phyloP scores from a whole-genome alignment of 2,888 invertebrate genomes.

The Euzophera pinguis region DNA sequence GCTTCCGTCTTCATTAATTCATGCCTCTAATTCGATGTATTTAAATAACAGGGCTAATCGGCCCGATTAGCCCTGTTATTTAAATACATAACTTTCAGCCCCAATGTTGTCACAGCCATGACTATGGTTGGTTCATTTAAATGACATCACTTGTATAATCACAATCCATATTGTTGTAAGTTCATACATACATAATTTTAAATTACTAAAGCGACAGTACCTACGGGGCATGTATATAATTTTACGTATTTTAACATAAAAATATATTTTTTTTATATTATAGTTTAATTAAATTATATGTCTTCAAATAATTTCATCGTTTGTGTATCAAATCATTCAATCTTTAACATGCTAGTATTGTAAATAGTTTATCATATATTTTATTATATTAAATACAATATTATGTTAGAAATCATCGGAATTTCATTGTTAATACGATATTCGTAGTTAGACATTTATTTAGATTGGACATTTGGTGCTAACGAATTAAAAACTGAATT shows the following conservation, averaged over 20 bases:
- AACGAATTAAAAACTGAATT: slow-evolving; percentile 50
- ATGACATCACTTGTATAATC: slow-evolving; percentile 7
- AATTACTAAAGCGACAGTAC: background rate
- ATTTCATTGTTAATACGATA: slow-evolving; percentile 29
- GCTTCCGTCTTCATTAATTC: no score
- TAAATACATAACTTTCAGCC: no score
- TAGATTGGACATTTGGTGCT: slow-evolving; percentile 73
- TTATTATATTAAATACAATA: slow-evolving; percentile 13
- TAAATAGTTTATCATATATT: slow-evolving; percentile 18
- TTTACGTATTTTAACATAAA: background rate
- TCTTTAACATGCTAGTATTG: slow-evolving; percentile 17
- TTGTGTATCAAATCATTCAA: background rate
- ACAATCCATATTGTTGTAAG: background rate
- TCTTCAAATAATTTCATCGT: background rate
- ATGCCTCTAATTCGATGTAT: background rate
- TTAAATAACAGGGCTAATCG: background rate
- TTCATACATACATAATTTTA: background rate
- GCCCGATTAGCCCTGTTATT: background rate
- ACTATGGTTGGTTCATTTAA: background rate
- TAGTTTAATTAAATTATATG: background rate
- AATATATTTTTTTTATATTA: background rate
- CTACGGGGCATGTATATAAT: background rate
- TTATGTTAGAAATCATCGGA: slow-evolving; percentile 26
- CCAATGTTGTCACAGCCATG: background rate
- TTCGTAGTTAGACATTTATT: slow-evolving; percentile 51